phyloP scores from a whole-genome alignment of 2,113 vertebrate genomes.

The Prunella himalayana region DNA sequence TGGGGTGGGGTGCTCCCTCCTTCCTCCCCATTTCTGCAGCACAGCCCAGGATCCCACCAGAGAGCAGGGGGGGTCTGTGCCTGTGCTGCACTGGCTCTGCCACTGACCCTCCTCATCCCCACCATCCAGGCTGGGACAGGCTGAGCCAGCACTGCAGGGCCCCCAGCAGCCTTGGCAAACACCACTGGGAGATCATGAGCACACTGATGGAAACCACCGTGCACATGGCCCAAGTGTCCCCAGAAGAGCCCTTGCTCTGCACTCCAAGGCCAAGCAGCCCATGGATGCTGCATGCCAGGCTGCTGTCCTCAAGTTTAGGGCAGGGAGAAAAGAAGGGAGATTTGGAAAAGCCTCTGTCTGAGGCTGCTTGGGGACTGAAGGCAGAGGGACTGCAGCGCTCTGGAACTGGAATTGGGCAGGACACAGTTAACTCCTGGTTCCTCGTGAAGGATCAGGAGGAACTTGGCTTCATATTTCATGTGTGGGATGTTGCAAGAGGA shows the following conservation, averaged over 20 bases:
- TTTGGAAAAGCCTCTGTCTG: background rate
- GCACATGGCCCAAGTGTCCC: rapidly evolving
- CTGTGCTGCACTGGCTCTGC: background rate
- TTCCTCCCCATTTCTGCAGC: background rate
- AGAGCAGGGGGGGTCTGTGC: background rate
- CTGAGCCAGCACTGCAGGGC: background rate
- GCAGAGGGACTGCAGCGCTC: background rate
- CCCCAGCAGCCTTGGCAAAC: background rate
- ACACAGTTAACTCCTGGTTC: conserved; percentile 16
- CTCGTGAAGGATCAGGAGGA: conserved; percentile 29
- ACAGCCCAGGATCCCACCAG: background rate
- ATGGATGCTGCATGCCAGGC: background rate
- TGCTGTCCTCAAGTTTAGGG: background rate
- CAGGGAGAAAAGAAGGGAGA: background rate
- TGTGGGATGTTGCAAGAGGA: conserved; percentile 44
- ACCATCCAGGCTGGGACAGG: rapidly evolving
- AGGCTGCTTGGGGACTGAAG: background rate
- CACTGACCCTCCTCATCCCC: rapidly evolving
- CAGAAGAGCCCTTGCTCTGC: background rate
- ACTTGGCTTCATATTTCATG: conserved; percentile 38
- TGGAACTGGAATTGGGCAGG: background rate
- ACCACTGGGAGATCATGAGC: background rate
- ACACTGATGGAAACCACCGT: rapidly evolving
- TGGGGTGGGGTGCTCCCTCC: background rate
- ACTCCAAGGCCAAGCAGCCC: background rate